Percentiles rank a stretch among this genome's conserved stretches.
Conservation (phyloP, 2,797 vertebrate species). For the Manis javanica region DNA sequence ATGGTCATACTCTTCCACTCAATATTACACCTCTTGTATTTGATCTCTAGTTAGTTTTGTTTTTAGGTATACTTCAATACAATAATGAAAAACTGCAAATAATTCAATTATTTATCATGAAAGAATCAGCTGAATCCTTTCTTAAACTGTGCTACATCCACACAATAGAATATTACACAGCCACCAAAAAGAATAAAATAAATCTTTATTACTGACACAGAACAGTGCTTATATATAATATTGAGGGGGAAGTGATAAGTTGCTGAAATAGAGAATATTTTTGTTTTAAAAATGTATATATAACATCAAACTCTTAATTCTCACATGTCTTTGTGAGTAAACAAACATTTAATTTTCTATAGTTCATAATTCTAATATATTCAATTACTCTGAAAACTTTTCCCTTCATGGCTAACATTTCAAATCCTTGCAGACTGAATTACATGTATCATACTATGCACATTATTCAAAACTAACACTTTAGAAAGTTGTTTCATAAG, state of each 20-base stretch:
- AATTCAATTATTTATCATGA: neutral
- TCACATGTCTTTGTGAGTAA: neutral
- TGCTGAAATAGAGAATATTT: neutral
- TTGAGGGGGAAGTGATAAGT: neutral
- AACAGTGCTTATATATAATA: neutral
- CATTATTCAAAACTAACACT: neutral
- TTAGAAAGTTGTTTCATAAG: neutral
- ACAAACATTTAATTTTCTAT: neutral
- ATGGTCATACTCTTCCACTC: neutral
- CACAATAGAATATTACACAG: neutral
- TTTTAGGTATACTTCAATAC: neutral
- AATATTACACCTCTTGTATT: neutral
- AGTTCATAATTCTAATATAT: neutral
- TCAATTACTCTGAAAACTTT: neutral
- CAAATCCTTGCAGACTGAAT: neutral
- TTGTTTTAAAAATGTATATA: neutral
- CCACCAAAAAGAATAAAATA: constrained; percentile 1
- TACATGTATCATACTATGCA: neutral
- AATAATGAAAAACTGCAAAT: neutral
- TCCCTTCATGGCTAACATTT: neutral
- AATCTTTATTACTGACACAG: neutral
- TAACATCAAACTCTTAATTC: neutral
- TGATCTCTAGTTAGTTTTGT: neutral
- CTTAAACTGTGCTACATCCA: neutral
- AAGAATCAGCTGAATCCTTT: neutral